Evolutionary conservation across 2,888 invertebrate genomes (phyloP).

Genomic region (Pachycephus smyrnensis): DNA sequence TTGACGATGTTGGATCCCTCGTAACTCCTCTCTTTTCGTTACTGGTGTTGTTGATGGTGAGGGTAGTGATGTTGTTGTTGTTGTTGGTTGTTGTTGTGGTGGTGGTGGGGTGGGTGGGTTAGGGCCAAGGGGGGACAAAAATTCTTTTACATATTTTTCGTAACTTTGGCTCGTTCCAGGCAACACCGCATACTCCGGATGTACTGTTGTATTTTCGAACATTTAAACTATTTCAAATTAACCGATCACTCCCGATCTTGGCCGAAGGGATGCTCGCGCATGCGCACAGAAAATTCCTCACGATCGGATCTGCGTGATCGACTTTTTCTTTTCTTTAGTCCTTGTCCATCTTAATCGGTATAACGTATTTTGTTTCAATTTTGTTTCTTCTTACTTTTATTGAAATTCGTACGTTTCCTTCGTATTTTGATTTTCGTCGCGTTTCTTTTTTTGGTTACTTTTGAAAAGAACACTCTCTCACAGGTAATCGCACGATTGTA

Average conservation of each 20-base stretch:
- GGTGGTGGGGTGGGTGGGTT: no score
- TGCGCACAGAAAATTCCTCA: background rate
- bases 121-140: background rate
- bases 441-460: background rate
- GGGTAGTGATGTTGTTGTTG: background rate
- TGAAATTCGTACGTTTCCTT: background rate
- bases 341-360: background rate
- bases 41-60: background rate
- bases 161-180: background rate
- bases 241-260: background rate
- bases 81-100: background rate
- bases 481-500: no score
- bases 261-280: background rate
- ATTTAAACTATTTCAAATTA: background rate
- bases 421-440: background rate
- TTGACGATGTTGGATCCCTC: background rate
- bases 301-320: no score
- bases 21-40: background rate
- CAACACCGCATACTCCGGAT: background rate
- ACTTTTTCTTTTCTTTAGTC: background rate
- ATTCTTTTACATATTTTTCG: background rate
- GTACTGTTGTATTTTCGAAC: background rate
- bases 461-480: background rate
- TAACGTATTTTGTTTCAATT: background rate
- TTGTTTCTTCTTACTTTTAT: background rate